Conservation (phyloP, 2,888 invertebrate species). For the Lepeophtheirus nordmannii region DNA sequence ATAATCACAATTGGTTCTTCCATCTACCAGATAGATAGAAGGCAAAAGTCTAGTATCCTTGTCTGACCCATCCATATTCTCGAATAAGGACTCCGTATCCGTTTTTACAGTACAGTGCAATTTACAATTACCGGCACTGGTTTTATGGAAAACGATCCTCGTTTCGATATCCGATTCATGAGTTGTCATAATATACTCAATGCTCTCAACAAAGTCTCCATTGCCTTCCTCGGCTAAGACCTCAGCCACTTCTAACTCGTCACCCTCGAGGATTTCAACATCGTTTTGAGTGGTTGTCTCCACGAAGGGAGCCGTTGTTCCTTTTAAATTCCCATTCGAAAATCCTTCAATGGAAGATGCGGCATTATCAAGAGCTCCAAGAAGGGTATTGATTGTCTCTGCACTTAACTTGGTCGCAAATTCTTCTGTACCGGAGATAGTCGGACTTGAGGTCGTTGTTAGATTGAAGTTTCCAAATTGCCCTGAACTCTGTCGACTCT, state of each 20-base stretch:
- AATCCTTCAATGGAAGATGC: neutral
- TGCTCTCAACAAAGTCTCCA: constrained; percentile 1
- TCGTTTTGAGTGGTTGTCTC: constrained; percentile 13
- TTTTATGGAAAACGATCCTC: neutral
- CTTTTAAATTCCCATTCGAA: neutral
- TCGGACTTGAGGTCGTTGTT: constrained; percentile 1
- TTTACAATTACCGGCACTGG: neutral
- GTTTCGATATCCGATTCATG: constrained; percentile 13
- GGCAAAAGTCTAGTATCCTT: constrained; percentile 11
- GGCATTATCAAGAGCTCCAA: constrained; percentile 7
- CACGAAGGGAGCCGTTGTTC: constrained; percentile 2
- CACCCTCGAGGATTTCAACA: constrained; percentile 4
- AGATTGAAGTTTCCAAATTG: neutral
- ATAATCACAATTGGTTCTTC: constrained; percentile 8
- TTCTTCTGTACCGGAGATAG: neutral
- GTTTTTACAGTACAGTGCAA: constrained; percentile 12
- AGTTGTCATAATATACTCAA: constrained; percentile 18
- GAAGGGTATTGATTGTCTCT: constrained; percentile 8
- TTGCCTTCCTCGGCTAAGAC: neutral
- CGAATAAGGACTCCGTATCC: neutral
- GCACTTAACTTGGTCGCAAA: constrained; percentile 4
- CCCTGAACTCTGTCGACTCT: constrained; percentile 1
- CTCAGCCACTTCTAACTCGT: neutral
- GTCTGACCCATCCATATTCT: neutral
- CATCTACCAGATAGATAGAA: constrained; percentile 20